Conservation (phyloP, 2,113 vertebrate genomes). For the Gnathonemus echidnorhynchus region DNA sequence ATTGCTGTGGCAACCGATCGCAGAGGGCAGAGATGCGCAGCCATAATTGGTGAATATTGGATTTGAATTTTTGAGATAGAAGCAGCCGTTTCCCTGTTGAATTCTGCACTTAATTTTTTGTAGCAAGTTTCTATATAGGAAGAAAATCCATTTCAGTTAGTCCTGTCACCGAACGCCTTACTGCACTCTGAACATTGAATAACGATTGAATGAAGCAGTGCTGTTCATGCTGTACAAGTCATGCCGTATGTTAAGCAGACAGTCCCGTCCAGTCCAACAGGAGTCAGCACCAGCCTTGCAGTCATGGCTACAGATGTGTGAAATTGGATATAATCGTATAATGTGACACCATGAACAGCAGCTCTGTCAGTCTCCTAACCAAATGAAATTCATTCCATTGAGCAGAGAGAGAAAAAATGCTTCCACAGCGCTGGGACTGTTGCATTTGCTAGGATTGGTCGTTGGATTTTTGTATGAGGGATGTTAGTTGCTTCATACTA, state of each 20-base stretch:
- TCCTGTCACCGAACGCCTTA: background rate
- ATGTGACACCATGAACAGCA: background rate
- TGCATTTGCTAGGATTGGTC: background rate
- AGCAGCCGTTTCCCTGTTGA: background rate
- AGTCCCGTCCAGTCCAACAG: background rate
- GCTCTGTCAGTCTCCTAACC: background rate
- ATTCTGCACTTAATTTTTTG: background rate
- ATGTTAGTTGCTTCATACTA: background rate
- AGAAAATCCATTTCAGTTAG: background rate
- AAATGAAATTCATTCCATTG: background rate
- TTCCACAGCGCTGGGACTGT: background rate
- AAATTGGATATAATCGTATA: background rate
- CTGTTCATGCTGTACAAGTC: background rate
- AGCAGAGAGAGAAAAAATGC: background rate
- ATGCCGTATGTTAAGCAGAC: background rate
- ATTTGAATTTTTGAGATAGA: background rate
- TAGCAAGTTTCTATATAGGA: background rate
- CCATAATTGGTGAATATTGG: background rate
- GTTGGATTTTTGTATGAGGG: background rate
- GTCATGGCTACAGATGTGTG: background rate
- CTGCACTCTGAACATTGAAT: background rate
- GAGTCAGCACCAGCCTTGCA: background rate
- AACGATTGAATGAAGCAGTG: background rate
- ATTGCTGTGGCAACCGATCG: background rate
- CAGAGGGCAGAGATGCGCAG: background rate